These are phyloP conservation scores for Strigamia transsilvanica DNA, from an alignment of 2,888 invertebrate genomes.

Conservation along the genomic window DNA sequence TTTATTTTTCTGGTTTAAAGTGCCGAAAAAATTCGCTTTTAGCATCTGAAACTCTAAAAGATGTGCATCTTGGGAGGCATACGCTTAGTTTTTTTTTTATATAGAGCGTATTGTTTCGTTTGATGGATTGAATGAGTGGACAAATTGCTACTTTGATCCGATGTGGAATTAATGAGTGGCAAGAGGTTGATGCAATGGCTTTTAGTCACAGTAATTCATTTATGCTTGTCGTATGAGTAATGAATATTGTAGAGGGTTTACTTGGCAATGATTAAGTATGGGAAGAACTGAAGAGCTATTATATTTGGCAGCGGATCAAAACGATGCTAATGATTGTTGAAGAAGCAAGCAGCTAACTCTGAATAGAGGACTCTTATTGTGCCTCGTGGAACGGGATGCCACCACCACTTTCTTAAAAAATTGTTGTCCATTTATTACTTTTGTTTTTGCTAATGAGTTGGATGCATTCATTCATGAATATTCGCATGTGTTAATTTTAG, in stretches of 20 bases:
- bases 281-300: constrained; percentile 14
- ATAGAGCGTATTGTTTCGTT: neutral
- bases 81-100: neutral
- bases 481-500: too few relatives aligned
- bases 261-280: constrained; percentile 13
- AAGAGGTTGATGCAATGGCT: constrained; percentile 11
- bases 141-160: neutral
- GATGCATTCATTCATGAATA: too few relatives aligned
- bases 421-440: neutral
- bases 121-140: neutral
- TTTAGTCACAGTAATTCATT: constrained; percentile 23
- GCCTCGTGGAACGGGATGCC: neutral
- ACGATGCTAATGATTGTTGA: constrained; percentile 16
- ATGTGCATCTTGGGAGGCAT: too few relatives aligned
- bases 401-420: constrained; percentile 3
- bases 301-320: constrained; percentile 19
- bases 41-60: too few relatives aligned
- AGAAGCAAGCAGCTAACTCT: constrained; percentile 34
- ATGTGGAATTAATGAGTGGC: constrained; percentile 18
- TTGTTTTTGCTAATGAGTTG: neutral
- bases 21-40: too few relatives aligned
- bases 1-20: too few relatives aligned
- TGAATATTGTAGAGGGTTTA: constrained; percentile 6
- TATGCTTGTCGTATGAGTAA: constrained; percentile 28
- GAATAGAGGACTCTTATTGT: constrained; percentile 16